Conservation (phyloP, 2,888 invertebrate species). For the Pachymerium ferrugineum region DNA sequence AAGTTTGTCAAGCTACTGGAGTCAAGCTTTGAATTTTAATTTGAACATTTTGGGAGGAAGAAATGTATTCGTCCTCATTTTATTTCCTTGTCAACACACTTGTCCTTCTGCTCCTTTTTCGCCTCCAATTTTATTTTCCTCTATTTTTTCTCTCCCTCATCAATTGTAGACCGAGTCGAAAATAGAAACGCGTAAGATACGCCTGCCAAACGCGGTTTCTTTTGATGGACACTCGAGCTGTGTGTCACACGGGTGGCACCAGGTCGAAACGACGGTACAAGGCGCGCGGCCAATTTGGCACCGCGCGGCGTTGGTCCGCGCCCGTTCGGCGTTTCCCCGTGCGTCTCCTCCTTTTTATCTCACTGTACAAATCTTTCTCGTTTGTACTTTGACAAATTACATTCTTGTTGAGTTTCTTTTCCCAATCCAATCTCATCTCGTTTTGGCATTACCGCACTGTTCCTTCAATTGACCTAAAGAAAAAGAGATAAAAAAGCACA, state of each 20-base stretch:
- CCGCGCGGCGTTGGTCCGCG: slow-evolving; percentile 24
- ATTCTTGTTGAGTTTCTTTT: neutral
- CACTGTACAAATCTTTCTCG: neutral
- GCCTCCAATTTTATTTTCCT: neutral
- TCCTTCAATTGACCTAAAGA: too few relatives aligned
- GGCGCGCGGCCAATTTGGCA: slow-evolving; percentile 25
- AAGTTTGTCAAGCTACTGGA: too few relatives aligned
- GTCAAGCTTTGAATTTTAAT: too few relatives aligned
- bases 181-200: neutral
- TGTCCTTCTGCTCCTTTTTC: neutral
- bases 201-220: slow-evolving; percentile 18
- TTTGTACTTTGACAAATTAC: slow-evolving; percentile 16
- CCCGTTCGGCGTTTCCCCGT: slow-evolving; percentile 12
- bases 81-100: slow-evolving; percentile 23
- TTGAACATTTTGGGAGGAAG: neutral
- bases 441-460: too few relatives aligned
- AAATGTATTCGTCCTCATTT: neutral
- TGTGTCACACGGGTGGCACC: neutral
- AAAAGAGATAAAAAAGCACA: neutral
- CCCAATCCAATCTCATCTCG: neutral
- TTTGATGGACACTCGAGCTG: slow-evolving; percentile 7
- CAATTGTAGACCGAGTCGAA: too few relatives aligned
- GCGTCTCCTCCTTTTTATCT: neutral
- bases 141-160: neutral
- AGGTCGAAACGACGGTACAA: neutral